Percentiles rank a stretch among this genome's conserved stretches.
Conservation (phyloP, 2,113 vertebrate species). For the Dasyprocta punctata region DNA sequence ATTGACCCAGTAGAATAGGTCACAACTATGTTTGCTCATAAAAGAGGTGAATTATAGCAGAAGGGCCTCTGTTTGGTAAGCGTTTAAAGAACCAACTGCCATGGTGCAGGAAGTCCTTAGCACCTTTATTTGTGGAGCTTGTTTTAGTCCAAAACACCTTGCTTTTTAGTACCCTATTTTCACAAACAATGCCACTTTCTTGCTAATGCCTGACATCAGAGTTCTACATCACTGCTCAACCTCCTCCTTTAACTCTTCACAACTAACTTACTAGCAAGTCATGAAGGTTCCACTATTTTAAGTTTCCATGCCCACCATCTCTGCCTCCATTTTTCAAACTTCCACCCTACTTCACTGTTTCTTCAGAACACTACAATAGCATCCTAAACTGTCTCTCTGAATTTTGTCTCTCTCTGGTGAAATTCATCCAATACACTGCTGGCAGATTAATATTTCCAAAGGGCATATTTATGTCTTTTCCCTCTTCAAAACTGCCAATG, state of each 20-base stretch:
- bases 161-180: neutral
- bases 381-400: neutral
- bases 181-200: neutral
- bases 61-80: neutral
- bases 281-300: neutral
- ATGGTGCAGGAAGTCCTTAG: neutral
- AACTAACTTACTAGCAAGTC: neutral
- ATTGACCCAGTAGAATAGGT: neutral
- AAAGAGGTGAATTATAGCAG: neutral
- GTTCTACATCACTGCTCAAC: neutral
- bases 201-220: neutral
- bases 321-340: neutral
- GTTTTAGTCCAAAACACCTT: neutral
- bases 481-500: slow-evolving; percentile 48
- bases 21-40: neutral
- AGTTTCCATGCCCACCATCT: too few relatives aligned
- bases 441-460: slow-evolving; percentile 56
- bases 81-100: neutral
- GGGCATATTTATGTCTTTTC: slow-evolving; percentile 22
- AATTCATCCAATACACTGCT: neutral
- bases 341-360: neutral
- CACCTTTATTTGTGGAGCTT: neutral
- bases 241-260: neutral
- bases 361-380: neutral
- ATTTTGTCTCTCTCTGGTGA: neutral